These are phyloP conservation scores for Crocallis elinguaria DNA, from an alignment of 2,888 invertebrate species.

Conservation along the genomic window DNA sequence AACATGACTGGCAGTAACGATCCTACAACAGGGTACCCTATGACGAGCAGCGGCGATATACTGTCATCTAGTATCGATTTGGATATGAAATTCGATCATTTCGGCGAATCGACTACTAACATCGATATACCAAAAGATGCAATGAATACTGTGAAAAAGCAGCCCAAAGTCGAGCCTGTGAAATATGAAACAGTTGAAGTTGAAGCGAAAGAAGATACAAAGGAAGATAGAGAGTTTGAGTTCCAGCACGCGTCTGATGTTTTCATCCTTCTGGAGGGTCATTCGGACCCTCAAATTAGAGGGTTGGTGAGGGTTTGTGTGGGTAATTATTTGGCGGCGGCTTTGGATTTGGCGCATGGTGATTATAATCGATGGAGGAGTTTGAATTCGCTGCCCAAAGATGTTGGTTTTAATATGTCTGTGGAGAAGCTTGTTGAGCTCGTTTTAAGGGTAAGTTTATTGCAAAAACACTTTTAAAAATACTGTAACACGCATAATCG, in stretches of 20 bases:
- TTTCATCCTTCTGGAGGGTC: conserved; percentile 86
- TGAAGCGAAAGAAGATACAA: conserved; percentile 37
- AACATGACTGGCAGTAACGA: conserved; percentile 77
- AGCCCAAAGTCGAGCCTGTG: conserved; percentile 48
- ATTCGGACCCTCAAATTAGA: conserved; percentile 92
- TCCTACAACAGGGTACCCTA: conserved; percentile 72
- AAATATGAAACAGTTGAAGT: conserved; percentile 60
- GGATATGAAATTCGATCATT: conserved; percentile 87
- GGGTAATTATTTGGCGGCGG: conserved; percentile 87
- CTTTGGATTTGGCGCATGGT: conserved; percentile 83
- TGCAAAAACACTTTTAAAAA: too few relatives aligned
- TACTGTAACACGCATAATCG: too few relatives aligned
- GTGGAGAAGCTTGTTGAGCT: conserved; percentile 80
- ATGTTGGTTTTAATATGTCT: conserved; percentile 64
- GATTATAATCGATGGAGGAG: conserved; percentile 81
- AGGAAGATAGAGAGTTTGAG: conserved; percentile 56
- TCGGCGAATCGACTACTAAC: conserved; percentile 79
- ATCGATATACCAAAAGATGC: conserved; percentile 60
- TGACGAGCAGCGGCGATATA: conserved; percentile 73
- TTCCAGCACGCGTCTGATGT: conserved; percentile 89
- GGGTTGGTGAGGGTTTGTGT: conserved; percentile 89
- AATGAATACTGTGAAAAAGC: conserved; percentile 47
- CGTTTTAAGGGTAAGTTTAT: conserved; percentile 81
- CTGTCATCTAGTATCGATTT: conserved; percentile 75
- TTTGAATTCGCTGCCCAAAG: conserved; percentile 62